phyloP scores from a whole-genome alignment of 2,888 invertebrate species.

The Lacanobia wlatinum region DNA sequence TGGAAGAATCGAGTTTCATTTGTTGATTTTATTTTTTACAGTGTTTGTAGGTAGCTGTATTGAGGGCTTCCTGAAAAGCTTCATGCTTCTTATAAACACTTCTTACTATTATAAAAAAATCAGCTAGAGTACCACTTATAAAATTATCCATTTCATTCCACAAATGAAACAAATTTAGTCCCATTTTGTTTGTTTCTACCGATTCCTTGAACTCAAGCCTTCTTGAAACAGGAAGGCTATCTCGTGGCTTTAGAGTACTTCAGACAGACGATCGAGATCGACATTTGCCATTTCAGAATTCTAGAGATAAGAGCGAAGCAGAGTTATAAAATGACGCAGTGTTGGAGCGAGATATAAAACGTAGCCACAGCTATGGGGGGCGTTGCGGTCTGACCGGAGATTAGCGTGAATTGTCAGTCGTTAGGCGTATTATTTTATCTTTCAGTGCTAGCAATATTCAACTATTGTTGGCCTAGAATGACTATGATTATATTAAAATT shows the following conservation, averaged over 20 bases:
- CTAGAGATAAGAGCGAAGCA: slow-evolving; percentile 57
- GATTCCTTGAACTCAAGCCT: slow-evolving; percentile 15
- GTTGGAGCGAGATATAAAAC: slow-evolving; percentile 50
- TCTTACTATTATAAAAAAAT: slow-evolving; percentile 12
- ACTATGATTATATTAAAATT: slow-evolving; percentile 26
- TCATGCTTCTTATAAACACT: not conserved
- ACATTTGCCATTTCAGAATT: slow-evolving; percentile 67
- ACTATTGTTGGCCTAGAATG: not conserved
- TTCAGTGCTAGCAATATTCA: slow-evolving; percentile 37
- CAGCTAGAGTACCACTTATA: not conserved
- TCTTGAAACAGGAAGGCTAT: slow-evolving; percentile 43
- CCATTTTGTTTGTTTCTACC: slow-evolving; percentile 7
- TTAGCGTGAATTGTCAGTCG: slow-evolving; percentile 71
- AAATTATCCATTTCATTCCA: not conserved
- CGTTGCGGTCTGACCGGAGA: slow-evolving; percentile 69
- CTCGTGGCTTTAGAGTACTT: slow-evolving; percentile 56
- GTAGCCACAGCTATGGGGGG: slow-evolving; percentile 59
- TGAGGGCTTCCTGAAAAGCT: slow-evolving; percentile 5
- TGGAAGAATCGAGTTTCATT: slow-evolving; percentile 31
- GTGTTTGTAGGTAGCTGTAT: not conserved
- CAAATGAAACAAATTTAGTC: not conserved
- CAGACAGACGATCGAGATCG: slow-evolving; percentile 62
- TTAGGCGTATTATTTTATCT: slow-evolving; percentile 48
- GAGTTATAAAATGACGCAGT: slow-evolving; percentile 28
- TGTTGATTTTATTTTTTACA: slow-evolving; percentile 19